A percentile compares a stretch with the other conserved stretches of the same genome.
These are phyloP conservation scores for Myotis pilosus DNA, from an alignment of 2,797 vertebrate genomes.

Conservation along the genomic window DNA sequence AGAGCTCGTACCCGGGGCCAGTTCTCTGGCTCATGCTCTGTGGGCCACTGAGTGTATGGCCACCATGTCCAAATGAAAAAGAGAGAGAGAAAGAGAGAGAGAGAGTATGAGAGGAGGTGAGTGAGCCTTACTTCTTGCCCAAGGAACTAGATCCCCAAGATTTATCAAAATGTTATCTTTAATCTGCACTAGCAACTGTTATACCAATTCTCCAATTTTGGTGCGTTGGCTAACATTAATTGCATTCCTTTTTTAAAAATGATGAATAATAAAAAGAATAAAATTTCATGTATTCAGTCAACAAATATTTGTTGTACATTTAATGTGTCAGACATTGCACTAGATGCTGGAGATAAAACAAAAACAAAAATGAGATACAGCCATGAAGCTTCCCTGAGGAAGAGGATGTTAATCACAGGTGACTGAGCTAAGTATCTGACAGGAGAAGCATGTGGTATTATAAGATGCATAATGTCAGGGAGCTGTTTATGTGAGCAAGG, in stretches of 20 bases:
- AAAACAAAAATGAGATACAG: not conserved
- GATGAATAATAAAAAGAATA: not conserved
- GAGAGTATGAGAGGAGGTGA: not conserved
- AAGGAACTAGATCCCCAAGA: not conserved
- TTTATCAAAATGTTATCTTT: not conserved
- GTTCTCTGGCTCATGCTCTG: not conserved
- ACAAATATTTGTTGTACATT: not conserved
- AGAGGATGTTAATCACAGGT: not conserved
- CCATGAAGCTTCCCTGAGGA: not conserved
- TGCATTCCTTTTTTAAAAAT: not conserved
- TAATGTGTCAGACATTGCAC: not conserved
- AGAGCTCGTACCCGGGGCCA: not conserved
- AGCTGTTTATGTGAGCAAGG: not conserved
- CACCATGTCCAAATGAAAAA: fast-evolving
- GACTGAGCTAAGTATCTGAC: not conserved
- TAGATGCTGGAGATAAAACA: not conserved
- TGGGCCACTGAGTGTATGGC: not conserved
- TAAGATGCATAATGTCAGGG: fast-evolving
- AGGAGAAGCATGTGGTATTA: not conserved
- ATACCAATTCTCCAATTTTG: not conserved
- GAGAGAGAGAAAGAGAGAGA: not conserved
- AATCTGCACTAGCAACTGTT: not conserved
- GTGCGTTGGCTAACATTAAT: not conserved
- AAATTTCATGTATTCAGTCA: not conserved
- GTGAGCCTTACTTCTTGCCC: not conserved